Evolutionary conservation across 1,140 invertebrate genomes (phyloP), one percentile per base, ranked within the genome.

Genomic region (Lethocerus indicus): DNA sequence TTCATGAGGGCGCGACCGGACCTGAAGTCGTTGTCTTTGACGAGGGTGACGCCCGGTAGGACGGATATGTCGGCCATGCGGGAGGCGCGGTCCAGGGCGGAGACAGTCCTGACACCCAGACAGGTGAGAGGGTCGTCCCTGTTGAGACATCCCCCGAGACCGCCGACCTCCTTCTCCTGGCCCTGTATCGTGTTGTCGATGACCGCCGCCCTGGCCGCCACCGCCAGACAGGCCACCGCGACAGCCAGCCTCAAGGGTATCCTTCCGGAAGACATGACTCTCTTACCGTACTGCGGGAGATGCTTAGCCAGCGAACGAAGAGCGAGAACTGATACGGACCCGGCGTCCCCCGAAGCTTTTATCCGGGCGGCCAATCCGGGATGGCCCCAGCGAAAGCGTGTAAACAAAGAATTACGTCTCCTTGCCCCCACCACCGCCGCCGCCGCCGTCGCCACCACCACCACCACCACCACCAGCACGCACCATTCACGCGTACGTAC

Each of bases 11-110:
- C 67, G 43, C 39, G 64, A 59, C 57, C 73, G n/a, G 50, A 49
- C 21, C 59, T 43, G 12, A 48, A 42, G 42, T 53, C 52, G 69
- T 54, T 67, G 67, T 65, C 70, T 63, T 70, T 67, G 41, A 73
- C 63, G 51, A 80, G 72, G 26, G 66, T 68, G 12, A 80, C 60
- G 23, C 77, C 76, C 36, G 71, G 67, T 50, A 72, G 32, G 18
- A 79, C 53, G 24, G 73, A 61, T 45, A 80, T 65, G 54, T 74
- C 68, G 48, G 62, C 62, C 48, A 71, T 71, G 51, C 71, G 68
- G 18, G 73, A 64, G 0, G 74, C 75, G 41, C 71, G 68, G 36
- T 74, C 66, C 14, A 80, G 48, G 7, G 66, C 65, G 16, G 65
- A 67, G 45, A 71, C 64, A 9, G 71, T 67, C 56, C 76, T 78